Evolutionary conservation across 2,888 invertebrate species (phyloP).

Genomic region (Cephus pygmeus): DNA sequence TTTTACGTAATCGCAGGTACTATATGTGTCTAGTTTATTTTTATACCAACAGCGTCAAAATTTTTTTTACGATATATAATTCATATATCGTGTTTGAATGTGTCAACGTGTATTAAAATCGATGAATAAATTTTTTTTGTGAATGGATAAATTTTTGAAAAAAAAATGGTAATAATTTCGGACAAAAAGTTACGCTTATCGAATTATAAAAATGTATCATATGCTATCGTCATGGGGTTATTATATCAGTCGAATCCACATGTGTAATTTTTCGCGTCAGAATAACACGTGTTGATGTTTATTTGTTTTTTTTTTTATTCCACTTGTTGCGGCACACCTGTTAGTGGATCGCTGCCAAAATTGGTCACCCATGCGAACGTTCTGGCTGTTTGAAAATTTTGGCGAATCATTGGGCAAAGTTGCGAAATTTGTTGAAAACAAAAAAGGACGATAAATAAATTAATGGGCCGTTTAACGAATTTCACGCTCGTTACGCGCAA

Average conservation of each 20-base stretch:
- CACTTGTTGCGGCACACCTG: background rate
- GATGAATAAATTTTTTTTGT: too few species aligned
- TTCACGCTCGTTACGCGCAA: background rate
- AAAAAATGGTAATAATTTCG: too few species aligned
- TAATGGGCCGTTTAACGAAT: background rate
- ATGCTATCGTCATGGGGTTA: too few species aligned
- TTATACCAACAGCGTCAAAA: background rate
- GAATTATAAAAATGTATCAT: background rate
- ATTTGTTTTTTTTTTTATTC: background rate
- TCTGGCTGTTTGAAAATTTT: background rate
- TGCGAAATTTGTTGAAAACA: background rate
- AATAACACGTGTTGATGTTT: background rate
- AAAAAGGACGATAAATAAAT: background rate
- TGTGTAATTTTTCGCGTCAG: background rate
- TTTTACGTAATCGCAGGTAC: background rate
- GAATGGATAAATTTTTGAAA: too few species aligned
- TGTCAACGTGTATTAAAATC: rapidly evolving
- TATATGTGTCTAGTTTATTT: background rate
- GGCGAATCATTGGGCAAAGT: background rate
- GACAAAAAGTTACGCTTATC: background rate
- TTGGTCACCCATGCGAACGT: background rate
- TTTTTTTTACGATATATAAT: too few species aligned
- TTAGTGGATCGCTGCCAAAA: background rate
- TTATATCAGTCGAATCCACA: background rate
- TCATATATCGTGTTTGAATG: too few species aligned